phyloP scores from a whole-genome alignment of 2,113 vertebrate species.

The Melospiza georgiana region DNA sequence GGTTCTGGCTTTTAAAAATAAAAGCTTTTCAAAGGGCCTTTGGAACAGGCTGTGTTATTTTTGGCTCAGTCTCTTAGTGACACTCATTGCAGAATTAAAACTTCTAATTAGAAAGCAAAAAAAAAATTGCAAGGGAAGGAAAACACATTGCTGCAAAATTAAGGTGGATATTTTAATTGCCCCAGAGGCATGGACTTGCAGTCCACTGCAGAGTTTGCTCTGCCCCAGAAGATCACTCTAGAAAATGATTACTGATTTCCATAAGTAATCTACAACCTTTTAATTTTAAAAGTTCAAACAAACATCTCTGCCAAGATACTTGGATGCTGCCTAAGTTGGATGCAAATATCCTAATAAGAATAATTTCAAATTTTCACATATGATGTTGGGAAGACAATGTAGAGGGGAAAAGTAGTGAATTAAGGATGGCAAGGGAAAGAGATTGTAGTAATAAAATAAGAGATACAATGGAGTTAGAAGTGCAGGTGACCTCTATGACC shows the following conservation, averaged over 20 bases:
- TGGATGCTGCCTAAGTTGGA: neutral
- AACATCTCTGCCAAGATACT: neutral
- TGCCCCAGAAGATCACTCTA: neutral
- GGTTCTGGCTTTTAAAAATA: slow-evolving; percentile 62
- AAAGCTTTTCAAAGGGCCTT: slow-evolving; percentile 51
- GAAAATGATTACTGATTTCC: neutral
- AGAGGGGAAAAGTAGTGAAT: neutral
- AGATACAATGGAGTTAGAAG: neutral
- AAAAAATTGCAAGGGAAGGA: neutral
- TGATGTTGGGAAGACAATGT: neutral
- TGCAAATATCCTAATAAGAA: neutral
- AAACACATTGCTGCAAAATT: neutral
- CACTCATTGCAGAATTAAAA: slow-evolving; percentile 52
- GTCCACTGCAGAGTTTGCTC: neutral
- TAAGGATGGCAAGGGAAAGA: neutral
- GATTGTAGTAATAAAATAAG: neutral
- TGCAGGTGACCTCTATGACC: neutral
- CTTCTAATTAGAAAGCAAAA: slow-evolving; percentile 51
- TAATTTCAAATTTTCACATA: neutral
- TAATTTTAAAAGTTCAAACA: neutral
- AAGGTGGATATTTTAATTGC: slow-evolving; percentile 35
- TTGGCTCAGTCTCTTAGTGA: slow-evolving; percentile 45
- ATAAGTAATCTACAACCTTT: neutral
- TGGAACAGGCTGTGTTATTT: slow-evolving; percentile 60
- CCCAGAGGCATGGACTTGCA: neutral